Conservation (phyloP, 2,113 vertebrate genomes). For the Charadrius vociferus region DNA sequence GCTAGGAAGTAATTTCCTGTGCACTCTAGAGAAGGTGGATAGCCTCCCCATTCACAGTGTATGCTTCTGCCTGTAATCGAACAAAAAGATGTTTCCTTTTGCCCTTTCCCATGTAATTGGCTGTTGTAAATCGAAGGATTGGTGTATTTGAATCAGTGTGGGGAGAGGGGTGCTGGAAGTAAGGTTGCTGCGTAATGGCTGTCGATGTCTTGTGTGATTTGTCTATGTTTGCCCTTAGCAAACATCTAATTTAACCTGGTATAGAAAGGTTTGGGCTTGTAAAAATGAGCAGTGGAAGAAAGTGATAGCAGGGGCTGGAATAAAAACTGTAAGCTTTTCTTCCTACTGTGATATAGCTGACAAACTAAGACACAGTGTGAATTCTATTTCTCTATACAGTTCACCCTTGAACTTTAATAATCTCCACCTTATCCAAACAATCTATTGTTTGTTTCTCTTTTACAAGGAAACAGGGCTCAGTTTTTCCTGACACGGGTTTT, state of each 20-base stretch:
- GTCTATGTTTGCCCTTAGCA: background rate
- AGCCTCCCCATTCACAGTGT: background rate
- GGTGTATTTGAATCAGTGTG: rapidly evolving
- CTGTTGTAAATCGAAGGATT: background rate
- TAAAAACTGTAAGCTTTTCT: background rate
- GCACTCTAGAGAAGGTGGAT: background rate
- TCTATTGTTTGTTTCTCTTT: background rate
- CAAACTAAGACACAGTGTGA: background rate
- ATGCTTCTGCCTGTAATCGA: background rate
- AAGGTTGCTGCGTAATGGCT: background rate
- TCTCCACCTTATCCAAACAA: background rate
- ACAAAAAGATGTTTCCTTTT: background rate
- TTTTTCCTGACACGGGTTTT: background rate
- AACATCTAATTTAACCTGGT: background rate
- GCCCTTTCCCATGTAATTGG: background rate
- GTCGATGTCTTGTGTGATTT: rapidly evolving
- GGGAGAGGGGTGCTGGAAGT: background rate
- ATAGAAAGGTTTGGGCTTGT: background rate
- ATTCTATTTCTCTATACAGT: rapidly evolving
- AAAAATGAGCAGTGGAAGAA: background rate
- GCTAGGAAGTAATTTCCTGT: background rate
- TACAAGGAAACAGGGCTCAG: background rate
- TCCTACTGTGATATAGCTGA: background rate
- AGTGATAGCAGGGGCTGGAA: background rate
- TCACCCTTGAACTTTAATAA: background rate